Percentiles rank a stretch among this genome's conserved stretches.
These are phyloP conservation scores for Cryptoblepharus egeriae DNA, from an alignment of 2,797 vertebrate genomes.

Conservation along the genomic window DNA sequence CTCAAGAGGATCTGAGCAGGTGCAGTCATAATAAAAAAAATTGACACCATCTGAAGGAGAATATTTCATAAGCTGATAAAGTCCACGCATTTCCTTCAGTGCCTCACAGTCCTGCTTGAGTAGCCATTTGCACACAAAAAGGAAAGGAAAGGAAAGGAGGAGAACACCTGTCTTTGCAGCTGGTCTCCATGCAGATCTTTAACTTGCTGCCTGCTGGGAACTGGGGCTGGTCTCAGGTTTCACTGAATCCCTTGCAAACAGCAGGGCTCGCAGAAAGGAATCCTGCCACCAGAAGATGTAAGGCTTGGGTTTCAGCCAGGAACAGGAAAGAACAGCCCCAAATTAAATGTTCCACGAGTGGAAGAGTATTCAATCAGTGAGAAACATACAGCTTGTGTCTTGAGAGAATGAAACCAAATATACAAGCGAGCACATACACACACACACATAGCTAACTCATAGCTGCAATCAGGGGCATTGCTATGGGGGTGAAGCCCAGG, in stretches of 20 bases:
- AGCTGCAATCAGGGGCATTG: too few relatives aligned
- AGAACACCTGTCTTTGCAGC: conserved; percentile 79
- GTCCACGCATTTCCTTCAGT: conserved; percentile 41
- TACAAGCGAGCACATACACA: neutral
- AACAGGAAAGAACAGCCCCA: conserved; percentile 74
- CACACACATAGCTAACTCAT: conserved; percentile 57
- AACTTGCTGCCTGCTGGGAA: conserved; percentile 77
- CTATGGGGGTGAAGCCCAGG: too few relatives aligned
- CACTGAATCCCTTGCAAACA: conserved; percentile 68
- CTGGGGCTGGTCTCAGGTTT: conserved; percentile 68
- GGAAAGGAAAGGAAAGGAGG: conserved; percentile 62
- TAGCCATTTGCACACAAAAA: conserved; percentile 63
- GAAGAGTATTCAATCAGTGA: conserved; percentile 72
- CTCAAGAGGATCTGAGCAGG: conserved; percentile 31
- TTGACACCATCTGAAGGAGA: conserved; percentile 19
- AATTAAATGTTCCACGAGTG: conserved; percentile 74
- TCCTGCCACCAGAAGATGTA: conserved; percentile 78
- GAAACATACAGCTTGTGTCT: conserved; percentile 55
- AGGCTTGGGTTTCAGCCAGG: conserved; percentile 79
- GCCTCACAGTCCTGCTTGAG: conserved; percentile 41
- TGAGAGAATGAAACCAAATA: conserved; percentile 67
- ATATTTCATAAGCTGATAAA: conserved; percentile 27
- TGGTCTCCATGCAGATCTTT: conserved; percentile 75
- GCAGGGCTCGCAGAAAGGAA: conserved; percentile 77
- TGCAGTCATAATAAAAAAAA: conserved; percentile 32